These are phyloP conservation scores for Chaetodon trifascialis DNA, from an alignment of 2,113 vertebrate species.

Conservation along the genomic window DNA sequence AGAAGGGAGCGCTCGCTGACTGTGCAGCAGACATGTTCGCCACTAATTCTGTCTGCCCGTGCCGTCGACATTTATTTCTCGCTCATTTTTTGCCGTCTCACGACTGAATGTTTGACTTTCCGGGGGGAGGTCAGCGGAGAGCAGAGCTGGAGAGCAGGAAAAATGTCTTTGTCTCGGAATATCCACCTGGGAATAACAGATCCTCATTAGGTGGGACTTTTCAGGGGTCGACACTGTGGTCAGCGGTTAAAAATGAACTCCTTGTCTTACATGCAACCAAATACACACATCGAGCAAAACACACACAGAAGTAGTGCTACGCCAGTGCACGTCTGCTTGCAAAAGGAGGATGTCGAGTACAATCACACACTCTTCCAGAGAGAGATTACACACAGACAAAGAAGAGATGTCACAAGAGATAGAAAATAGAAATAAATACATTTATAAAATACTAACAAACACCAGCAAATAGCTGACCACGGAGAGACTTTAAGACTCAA, in stretches of 20 bases:
- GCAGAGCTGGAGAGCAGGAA: neutral
- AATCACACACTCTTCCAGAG: neutral
- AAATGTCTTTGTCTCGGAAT: neutral
- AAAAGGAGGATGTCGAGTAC: neutral
- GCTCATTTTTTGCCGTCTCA: neutral
- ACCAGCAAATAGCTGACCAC: neutral
- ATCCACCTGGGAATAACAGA: slow-evolving; percentile 11
- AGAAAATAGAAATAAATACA: neutral
- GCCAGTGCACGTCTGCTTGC: neutral
- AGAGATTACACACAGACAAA: neutral
- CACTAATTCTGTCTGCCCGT: slow-evolving; percentile 13
- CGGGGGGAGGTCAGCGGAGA: slow-evolving; percentile 5
- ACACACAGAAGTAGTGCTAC: neutral
- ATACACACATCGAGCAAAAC: too few species aligned
- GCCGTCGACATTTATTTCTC: neutral
- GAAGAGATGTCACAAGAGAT: neutral
- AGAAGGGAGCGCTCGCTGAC: neutral
- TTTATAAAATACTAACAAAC: neutral
- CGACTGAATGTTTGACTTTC: slow-evolving; percentile 22
- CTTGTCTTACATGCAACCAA: neutral
- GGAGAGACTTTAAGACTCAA: neutral
- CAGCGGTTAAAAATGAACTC: neutral
- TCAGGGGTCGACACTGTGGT: neutral
- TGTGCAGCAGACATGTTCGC: slow-evolving; percentile 10
- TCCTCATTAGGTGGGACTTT: neutral